These are phyloP conservation scores for Microctenopoma steveboyesi DNA, from an alignment of 2,797 vertebrate species.

Conservation along the genomic window DNA sequence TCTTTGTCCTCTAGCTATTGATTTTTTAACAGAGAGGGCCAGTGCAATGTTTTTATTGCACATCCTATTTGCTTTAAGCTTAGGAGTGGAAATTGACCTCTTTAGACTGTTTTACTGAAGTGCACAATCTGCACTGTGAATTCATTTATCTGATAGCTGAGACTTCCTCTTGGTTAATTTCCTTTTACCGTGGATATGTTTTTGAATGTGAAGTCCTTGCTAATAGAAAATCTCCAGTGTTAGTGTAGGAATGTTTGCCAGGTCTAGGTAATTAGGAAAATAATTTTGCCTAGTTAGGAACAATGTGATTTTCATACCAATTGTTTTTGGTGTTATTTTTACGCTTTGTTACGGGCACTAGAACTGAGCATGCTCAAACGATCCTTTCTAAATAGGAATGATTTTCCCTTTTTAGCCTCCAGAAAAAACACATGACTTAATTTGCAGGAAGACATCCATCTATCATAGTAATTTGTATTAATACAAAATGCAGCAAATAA, in stretches of 20 bases:
- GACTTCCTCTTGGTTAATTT: conserved; percentile 29
- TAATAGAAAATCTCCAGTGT: background rate
- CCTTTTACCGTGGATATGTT: conserved; percentile 16
- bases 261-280: conserved; percentile 4
- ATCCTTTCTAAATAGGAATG: conserved; percentile 34
- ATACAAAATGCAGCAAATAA: conserved; percentile 65
- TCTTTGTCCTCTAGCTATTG: conserved; percentile 83
- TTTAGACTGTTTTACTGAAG: conserved; percentile 61
- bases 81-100: conserved; percentile 55
- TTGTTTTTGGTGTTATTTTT: conserved; percentile 8
- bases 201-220: conserved; percentile 3
- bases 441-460: conserved; percentile 59
- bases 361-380: background rate
- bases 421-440: conserved; percentile 58
- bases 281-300: conserved; percentile 27
- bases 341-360: conserved; percentile 3
- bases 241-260: background rate
- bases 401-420: conserved; percentile 40
- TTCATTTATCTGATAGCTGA: conserved; percentile 47
- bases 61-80: conserved; percentile 73
- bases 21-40: conserved; percentile 68
- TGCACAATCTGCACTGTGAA: conserved; percentile 29
- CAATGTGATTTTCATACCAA: conserved; percentile 22
- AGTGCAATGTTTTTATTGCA: conserved; percentile 76
- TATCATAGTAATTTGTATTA: conserved; percentile 59